Evolutionary conservation across 2,113 vertebrate species (phyloP).

Genomic region (Cairina moschata): DNA sequence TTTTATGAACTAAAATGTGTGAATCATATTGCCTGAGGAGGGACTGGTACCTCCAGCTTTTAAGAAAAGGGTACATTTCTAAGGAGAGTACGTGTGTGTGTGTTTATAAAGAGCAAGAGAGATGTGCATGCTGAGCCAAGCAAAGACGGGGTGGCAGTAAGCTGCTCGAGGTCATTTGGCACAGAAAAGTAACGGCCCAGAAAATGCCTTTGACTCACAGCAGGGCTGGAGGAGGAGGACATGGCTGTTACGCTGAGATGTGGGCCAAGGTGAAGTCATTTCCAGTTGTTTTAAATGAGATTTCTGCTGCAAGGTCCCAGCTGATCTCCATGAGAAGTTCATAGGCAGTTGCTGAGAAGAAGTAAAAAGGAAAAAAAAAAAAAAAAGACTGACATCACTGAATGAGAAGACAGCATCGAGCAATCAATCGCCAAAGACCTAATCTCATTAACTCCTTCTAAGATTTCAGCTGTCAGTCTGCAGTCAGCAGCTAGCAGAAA

Average conservation of each 20-base stretch:
- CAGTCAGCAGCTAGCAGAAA: neutral
- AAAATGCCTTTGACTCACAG: constrained; percentile 33
- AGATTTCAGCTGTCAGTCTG: constrained; percentile 6
- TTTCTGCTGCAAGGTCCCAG: neutral
- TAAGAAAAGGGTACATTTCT: neutral
- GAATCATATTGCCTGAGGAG: neutral
- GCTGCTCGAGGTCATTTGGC: neutral
- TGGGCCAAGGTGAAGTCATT: neutral
- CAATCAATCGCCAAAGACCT: neutral
- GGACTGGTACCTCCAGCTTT: neutral
- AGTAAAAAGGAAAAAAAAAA: neutral
- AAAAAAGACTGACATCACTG: neutral
- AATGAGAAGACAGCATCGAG: neutral
- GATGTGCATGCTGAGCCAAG: neutral
- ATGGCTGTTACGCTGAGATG: neutral
- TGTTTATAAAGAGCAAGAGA: constrained; percentile 1
- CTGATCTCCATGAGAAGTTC: neutral
- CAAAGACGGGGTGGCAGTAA: neutral
- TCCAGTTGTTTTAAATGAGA: neutral
- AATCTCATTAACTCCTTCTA: constrained; percentile 50
- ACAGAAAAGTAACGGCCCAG: neutral
- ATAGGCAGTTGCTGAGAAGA: neutral
- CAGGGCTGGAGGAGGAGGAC: neutral
- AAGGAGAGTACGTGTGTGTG: rapidly evolving
- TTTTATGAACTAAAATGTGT: neutral